Evolutionary conservation across 2,888 invertebrate species (phyloP), one percentile per base, ranked within the genome.

Genomic region (Suillia variegata): DNA sequence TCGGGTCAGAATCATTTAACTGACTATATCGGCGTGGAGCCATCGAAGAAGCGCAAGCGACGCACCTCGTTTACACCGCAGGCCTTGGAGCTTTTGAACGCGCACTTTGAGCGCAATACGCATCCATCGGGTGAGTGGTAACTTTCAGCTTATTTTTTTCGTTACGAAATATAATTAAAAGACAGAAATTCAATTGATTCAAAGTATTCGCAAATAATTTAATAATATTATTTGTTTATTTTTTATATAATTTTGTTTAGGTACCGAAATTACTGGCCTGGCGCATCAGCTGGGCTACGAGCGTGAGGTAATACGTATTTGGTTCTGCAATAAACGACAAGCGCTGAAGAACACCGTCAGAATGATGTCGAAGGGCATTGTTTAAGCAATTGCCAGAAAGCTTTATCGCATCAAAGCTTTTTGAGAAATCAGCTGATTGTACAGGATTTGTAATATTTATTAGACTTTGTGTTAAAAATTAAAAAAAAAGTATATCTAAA

Each of bases 321-420:
- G 98, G 98, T 98, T 98, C 84, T 98, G 98, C 84, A 98, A 98
- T 85, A 98, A 98, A 83, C 87, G 98, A 58, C 98, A 98, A 83
- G 96, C 98, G 1, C 86, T 98, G 68, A 98, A 98, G 83, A 98
- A 98, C 81, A 96, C 97, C n/a, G 96, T 96, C 67, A 87, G 94
- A 74, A 93, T 94, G 93, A 94, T 94, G 93, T 92, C 92, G 55
- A 92, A 92, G 84, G 90, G 91, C 70, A 89, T 90, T 88, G 89
- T 90, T 70, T 90, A 88, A 84, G 72, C n/a, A 17, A n/a, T 12
- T 38, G 22, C 31, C 54, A 61, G 24, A n/a, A n/a, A n/a, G n/a
- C n/a, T n/a, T n/a, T n/a, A n/a, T n/a, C n/a, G n/a, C n/a, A 69
- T 31, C 31, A 31, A 12, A 31, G 31, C 31, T 31, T 31, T 8